Percentiles rank a stretch among this genome's conserved stretches.
Evolutionary conservation across 2,888 invertebrate species (phyloP).

Genomic region (Atethmia centrago): DNA sequence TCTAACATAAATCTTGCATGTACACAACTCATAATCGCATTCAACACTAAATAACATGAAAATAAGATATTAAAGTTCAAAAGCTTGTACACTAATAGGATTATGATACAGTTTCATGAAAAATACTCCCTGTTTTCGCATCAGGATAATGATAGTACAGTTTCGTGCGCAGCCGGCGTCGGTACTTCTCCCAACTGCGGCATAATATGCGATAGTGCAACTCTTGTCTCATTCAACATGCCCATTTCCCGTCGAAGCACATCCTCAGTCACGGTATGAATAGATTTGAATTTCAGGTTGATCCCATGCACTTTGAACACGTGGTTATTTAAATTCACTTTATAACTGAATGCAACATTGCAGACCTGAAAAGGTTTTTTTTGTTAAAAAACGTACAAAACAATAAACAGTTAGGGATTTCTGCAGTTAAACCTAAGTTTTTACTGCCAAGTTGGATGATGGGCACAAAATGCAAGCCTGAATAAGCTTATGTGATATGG

Average conservation of each 20-base stretch:
- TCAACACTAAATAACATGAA: constrained; percentile 15
- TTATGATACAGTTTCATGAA: constrained; percentile 21
- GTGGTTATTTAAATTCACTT: constrained; percentile 89
- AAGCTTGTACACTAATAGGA: constrained; percentile 16
- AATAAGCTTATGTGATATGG: background rate
- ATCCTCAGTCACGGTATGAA: constrained; percentile 87
- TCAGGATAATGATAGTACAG: constrained; percentile 70
- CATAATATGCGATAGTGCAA: constrained; percentile 83
- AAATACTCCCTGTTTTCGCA: constrained; percentile 16
- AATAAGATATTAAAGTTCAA: constrained; percentile 19
- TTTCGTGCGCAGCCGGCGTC: constrained; percentile 82
- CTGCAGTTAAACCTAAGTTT: background rate
- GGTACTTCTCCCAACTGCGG: constrained; percentile 81
- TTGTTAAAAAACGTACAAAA: background rate
- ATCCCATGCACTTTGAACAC: constrained; percentile 87
- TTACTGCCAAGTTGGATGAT: background rate
- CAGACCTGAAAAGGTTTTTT: constrained; percentile 80
- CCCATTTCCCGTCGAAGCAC: constrained; percentile 83
- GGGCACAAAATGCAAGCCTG: background rate
- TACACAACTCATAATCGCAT: constrained; percentile 19
- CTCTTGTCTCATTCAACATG: constrained; percentile 78
- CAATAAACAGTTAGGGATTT: background rate
- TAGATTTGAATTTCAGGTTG: constrained; percentile 88
- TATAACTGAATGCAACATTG: constrained; percentile 88
- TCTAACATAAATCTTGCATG: constrained; percentile 32